Conservation (phyloP, 1,140 invertebrate species). For the Acromyrmex heyeri region DNA sequence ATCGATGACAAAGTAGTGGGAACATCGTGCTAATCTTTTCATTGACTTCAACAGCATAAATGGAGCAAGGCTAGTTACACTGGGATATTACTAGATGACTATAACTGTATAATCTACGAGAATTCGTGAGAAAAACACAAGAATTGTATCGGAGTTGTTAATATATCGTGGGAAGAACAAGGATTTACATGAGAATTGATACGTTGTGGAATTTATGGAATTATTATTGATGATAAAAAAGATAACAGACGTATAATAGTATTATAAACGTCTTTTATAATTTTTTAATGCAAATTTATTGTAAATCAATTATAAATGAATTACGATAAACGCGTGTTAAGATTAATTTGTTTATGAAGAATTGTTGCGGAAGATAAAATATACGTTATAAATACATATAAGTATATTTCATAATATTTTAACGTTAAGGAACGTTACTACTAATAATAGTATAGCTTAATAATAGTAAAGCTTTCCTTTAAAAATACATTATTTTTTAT, state of each 20-base stretch:
- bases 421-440: neutral
- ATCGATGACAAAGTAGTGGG: conserved; percentile 5
- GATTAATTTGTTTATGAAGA: neutral
- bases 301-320: neutral
- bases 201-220: neutral
- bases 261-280: no score
- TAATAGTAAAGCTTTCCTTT: neutral
- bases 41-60: conserved; percentile 37
- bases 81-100: conserved; percentile 3
- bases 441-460: neutral
- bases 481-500: neutral
- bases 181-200: neutral
- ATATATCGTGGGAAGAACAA: neutral
- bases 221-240: neutral
- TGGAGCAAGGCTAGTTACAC: conserved; percentile 6
- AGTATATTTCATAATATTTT: neutral
- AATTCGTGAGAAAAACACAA: conserved; percentile 26
- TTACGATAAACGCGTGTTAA: neutral
- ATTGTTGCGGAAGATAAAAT: neutral
- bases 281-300: neutral
- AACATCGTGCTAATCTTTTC: conserved; percentile 29
- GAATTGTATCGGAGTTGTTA: conserved; percentile 1
- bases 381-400: neutral
- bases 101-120: conserved; percentile 24
- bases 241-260: neutral